These are phyloP conservation scores for Sarcophaga bullata DNA, from an alignment of 1,140 invertebrate species.

Conservation along the genomic window DNA sequence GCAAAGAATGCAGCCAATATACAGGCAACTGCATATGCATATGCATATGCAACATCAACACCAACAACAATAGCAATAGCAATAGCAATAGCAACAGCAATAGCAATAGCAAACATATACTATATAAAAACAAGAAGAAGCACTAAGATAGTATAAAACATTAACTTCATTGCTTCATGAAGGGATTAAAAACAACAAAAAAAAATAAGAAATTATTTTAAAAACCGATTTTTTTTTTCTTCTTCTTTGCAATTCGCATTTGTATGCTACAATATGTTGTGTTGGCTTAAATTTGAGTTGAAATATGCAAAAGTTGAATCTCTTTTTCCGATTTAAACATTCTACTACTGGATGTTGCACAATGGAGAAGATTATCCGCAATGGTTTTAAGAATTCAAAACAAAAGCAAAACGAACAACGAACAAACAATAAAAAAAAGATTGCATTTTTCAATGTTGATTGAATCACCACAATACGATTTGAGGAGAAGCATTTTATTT, in stretches of 20 bases:
- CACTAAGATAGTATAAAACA: neutral
- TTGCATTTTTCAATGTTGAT: no score
- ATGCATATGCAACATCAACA: neutral
- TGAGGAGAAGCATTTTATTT: no score
- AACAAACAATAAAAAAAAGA: no score
- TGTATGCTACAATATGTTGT: no score
- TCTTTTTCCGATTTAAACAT: neutral
- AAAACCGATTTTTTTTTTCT: neutral
- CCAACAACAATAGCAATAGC: neutral
- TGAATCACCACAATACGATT: no score
- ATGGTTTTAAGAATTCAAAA: neutral
- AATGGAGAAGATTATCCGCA: neutral
- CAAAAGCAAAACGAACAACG: no score
- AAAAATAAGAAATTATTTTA: neutral
- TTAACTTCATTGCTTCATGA: constrained; percentile 18
- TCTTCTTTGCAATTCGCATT: neutral
- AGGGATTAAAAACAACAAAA: constrained; percentile 23
- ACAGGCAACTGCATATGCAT: no score
- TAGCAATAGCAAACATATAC: neutral
- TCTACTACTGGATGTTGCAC: neutral
- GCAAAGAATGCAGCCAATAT: constrained; percentile 5
- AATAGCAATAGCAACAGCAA: neutral
- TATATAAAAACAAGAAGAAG: no score
- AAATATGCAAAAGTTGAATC: constrained; percentile 16
- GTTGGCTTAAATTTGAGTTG: constrained; percentile 8